Evolutionary conservation across 2,113 vertebrate species (phyloP).

Genomic region (Serilophus lunatus): DNA sequence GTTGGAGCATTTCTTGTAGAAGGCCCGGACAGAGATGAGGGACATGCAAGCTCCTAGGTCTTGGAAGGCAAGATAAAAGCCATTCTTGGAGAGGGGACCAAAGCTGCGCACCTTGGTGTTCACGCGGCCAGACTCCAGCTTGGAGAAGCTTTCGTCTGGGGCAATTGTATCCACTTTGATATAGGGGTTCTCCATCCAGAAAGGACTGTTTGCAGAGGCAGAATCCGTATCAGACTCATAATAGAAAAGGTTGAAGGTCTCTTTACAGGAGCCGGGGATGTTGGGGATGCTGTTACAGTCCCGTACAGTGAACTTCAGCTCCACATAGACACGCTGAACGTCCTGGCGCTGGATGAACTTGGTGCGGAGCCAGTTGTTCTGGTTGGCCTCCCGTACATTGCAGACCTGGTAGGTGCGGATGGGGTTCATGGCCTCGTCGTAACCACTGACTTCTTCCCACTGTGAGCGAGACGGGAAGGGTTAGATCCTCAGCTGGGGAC

Average conservation of each 20-base stretch:
- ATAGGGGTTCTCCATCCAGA: constrained; percentile 99
- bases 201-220: constrained; percentile 91
- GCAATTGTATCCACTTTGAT: constrained; percentile 99
- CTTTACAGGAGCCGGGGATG: constrained; percentile 96
- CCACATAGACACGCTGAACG: constrained; percentile 91
- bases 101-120: constrained; percentile 98
- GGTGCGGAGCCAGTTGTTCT: constrained; percentile 97
- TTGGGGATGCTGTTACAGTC: constrained; percentile 98
- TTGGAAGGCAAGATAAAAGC: constrained; percentile 98
- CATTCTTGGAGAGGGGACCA: constrained; percentile 93
- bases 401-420: constrained; percentile 98
- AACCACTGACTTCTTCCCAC: constrained; percentile 99
- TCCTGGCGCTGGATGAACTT: constrained; percentile 91
- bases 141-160: constrained; percentile 93
- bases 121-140: constrained; percentile 87
- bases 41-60: constrained; percentile 98
- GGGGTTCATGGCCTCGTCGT: constrained; percentile 93
- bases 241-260: constrained; percentile 98
- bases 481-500: background rate
- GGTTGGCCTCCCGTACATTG: constrained; percentile 87
- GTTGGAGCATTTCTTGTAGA: constrained; percentile 97
- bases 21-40: constrained; percentile 93
- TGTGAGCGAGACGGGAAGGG: constrained; percentile 31
- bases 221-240: constrained; percentile 93
- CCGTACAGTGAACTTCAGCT: constrained; percentile 95